Conservation (phyloP, 2,113 vertebrate genomes). For the Arenaria interpres region DNA sequence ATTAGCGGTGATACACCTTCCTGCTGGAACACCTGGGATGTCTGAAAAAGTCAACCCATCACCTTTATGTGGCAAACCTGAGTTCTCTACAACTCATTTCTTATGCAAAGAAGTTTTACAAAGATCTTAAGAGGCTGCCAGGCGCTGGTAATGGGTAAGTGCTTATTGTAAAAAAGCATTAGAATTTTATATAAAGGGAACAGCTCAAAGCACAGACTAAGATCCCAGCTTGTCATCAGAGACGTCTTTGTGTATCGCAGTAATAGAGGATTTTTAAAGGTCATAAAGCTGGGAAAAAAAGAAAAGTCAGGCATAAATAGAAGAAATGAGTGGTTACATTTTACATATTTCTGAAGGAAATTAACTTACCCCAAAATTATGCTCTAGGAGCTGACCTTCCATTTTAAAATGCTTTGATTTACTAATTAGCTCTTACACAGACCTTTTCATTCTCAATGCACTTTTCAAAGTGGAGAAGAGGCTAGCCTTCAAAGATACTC, state of each 20-base stretch:
- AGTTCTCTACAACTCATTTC: not conserved
- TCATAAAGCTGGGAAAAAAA: not conserved
- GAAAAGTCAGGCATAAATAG: not conserved
- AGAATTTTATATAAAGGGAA: not conserved
- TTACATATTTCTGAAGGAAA: not conserved
- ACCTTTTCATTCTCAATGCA: not conserved
- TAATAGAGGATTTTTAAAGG: not conserved
- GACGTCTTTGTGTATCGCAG: not conserved
- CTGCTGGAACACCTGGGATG: not conserved
- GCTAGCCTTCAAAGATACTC: not conserved
- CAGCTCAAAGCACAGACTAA: not conserved
- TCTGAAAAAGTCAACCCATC: not conserved
- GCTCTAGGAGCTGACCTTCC: not conserved
- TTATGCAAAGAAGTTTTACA: not conserved
- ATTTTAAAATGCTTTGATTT: not conserved
- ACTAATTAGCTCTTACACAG: not conserved
- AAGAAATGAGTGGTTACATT: not conserved
- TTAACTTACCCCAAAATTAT: not conserved
- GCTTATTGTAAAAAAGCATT: not conserved
- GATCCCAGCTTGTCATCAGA: not conserved
- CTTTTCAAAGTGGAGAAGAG: not conserved
- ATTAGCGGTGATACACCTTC: not conserved
- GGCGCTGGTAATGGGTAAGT: not conserved
- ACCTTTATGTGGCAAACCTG: not conserved
- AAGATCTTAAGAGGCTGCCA: not conserved